A percentile compares a stretch with the other conserved stretches of the same genome.
Conservation (phyloP, 2,888 invertebrate genomes). For the Tipula helvola region DNA sequence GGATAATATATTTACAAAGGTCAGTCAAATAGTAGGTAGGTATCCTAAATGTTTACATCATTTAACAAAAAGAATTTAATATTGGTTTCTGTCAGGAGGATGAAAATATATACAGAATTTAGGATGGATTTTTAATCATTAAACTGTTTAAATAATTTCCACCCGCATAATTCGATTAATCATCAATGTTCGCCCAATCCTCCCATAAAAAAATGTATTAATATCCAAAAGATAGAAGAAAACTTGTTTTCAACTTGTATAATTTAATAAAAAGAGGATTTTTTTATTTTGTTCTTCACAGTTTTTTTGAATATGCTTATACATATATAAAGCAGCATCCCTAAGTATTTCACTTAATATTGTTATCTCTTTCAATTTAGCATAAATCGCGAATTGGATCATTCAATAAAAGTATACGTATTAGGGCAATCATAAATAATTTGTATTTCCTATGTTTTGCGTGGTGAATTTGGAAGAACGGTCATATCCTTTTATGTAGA, state of each 20-base stretch:
- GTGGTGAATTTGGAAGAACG: too few species aligned
- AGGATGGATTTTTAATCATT: background rate
- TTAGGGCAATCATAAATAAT: background rate
- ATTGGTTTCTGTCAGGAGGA: background rate
- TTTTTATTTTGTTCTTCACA: background rate
- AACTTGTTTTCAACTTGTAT: background rate
- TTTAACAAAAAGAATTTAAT: background rate
- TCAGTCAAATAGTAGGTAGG: background rate
- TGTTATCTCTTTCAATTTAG: background rate
- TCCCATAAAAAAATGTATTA: background rate
- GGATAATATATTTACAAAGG: background rate
- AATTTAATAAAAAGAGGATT: background rate
- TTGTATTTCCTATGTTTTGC: background rate
- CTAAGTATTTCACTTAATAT: background rate
- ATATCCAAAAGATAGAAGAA: background rate
- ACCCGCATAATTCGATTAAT: background rate
- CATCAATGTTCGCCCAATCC: background rate
- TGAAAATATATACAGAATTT: background rate
- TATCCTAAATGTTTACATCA: background rate
- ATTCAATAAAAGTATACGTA: background rate
- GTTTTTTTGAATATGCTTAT: background rate
- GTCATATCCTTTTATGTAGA: too few species aligned
- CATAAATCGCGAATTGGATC: background rate
- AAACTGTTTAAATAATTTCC: background rate
- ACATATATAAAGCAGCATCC: background rate